Percentiles rank a stretch among this genome's conserved stretches.
These are phyloP conservation scores for Drosophila infuscata DNA, from an alignment of 2,888 invertebrate species.

Conservation along the genomic window DNA sequence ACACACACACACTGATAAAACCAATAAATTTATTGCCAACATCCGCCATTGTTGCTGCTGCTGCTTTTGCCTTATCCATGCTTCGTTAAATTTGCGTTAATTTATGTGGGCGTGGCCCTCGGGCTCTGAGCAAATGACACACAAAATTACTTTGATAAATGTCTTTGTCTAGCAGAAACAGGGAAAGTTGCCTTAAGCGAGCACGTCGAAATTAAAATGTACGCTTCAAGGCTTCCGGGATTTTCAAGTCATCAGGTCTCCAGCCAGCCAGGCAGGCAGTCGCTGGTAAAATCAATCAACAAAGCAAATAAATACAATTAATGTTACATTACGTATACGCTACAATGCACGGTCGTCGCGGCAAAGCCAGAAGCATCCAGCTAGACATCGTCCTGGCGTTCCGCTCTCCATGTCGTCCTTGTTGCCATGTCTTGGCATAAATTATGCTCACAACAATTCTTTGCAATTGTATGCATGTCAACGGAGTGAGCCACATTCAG, in stretches of 20 bases:
- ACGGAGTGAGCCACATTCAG: conserved; percentile 39
- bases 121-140: conserved; percentile 46
- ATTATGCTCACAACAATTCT: conserved; percentile 64
- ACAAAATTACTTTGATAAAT: conserved; percentile 76
- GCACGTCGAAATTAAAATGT: conserved; percentile 40
- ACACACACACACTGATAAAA: conserved; percentile 52
- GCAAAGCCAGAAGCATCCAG: conserved; percentile 7
- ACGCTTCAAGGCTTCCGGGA: conserved; percentile 6
- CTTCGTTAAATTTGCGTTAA: conserved; percentile 73
- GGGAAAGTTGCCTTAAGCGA: conserved; percentile 8
- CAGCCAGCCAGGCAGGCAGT: neutral
- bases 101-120: conserved; percentile 66
- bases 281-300: conserved; percentile 68
- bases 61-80: conserved; percentile 34
- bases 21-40: conserved; percentile 73
- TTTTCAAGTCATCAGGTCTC: neutral
- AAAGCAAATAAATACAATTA: conserved; percentile 77
- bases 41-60: conserved; percentile 6
- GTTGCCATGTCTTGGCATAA: conserved; percentile 46
- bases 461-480: conserved; percentile 71
- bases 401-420: neutral
- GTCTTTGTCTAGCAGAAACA: conserved; percentile 60
- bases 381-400: conserved; percentile 5
- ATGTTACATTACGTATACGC: conserved; percentile 74
- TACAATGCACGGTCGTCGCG: conserved; percentile 33